Base-by-base conservation (phyloP, 2,797 vertebrate species). In the Dromococcyx pavoninus region DNA sequence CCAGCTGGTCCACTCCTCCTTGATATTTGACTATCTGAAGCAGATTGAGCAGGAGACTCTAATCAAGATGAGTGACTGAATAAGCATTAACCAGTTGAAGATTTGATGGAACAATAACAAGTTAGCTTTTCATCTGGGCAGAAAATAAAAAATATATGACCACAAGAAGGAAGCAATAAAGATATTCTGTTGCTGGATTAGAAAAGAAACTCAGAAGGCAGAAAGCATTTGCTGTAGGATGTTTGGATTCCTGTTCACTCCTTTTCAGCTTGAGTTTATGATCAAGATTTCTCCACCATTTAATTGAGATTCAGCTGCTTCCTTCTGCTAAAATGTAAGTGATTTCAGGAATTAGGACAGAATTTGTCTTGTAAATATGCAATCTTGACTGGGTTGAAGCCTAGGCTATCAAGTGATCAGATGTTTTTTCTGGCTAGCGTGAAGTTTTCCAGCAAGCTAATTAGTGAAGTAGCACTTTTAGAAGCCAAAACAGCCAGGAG, bases 1-100 rank as follows among this genome's bases (percentile, higher is more conserved):
- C 87, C 89, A 95, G 86, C 93, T 91, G 84, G 61, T 41, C 57
- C 81, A 18, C 69, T 88, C 43, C n/a, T 60, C 43, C 53, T 87
- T 74, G 69, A 27, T 23, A 66, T 67, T 80, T 65, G 25, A 39
- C 57, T 81, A 39, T 37, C 33, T 54, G 15, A 50, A 86, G 37
- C 8, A 32, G 30, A 77, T 17, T 21, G 54, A 81, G 48, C n/a
- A 69, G 50, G 14, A 51, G 11, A 71, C 15, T 28, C 10, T 5
- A 28, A 88, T 50, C 58, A 69, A 76, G 23, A 56, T 13, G 54
- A 91, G 30, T 5, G 12, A 61, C 74, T 93, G 35, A 86, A 54
- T 5, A 75, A 72, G 30, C 25, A 76, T 71, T n/a, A 61, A 64
- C 62, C 14, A 71, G 17, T 5, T 56, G 28, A 75, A 72, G 30